Conservation (phyloP, 2,113 vertebrate species). For the Puffinus mauretanicus region DNA sequence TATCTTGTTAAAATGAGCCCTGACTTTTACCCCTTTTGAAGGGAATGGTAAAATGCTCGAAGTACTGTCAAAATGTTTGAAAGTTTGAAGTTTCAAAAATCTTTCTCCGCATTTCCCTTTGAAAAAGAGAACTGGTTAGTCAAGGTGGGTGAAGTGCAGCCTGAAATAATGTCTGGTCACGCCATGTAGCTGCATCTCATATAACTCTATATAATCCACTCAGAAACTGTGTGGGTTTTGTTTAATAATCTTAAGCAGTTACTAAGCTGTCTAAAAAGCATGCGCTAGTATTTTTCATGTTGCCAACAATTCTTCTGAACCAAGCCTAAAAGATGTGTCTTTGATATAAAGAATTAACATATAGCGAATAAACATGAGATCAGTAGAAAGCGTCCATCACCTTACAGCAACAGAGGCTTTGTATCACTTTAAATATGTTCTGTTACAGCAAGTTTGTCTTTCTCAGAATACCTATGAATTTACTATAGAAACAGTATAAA, state of each 20-base stretch:
- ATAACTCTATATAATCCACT: background rate
- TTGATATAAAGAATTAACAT: background rate
- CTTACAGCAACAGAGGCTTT: background rate
- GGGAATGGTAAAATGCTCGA: background rate
- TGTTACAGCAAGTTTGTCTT: slow-evolving; percentile 18
- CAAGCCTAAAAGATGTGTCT: background rate
- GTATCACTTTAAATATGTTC: background rate
- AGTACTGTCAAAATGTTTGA: background rate
- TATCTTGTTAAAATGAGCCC: background rate
- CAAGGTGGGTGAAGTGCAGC: background rate
- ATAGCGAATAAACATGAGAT: background rate
- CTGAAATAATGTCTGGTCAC: background rate
- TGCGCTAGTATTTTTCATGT: background rate
- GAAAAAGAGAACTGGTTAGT: background rate
- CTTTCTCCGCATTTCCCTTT: background rate
- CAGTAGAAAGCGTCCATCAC: background rate
- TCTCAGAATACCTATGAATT: slow-evolving; percentile 17
- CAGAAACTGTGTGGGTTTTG: background rate
- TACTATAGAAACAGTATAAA: slow-evolving; percentile 15
- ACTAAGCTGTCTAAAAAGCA: background rate
- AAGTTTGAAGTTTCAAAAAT: background rate
- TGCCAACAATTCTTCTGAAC: background rate
- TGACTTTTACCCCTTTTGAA: background rate
- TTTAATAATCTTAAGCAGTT: background rate
- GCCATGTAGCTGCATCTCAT: background rate